Evolutionary conservation across 1,140 invertebrate species (phyloP).

Genomic region (Listronotus bonariensis): DNA sequence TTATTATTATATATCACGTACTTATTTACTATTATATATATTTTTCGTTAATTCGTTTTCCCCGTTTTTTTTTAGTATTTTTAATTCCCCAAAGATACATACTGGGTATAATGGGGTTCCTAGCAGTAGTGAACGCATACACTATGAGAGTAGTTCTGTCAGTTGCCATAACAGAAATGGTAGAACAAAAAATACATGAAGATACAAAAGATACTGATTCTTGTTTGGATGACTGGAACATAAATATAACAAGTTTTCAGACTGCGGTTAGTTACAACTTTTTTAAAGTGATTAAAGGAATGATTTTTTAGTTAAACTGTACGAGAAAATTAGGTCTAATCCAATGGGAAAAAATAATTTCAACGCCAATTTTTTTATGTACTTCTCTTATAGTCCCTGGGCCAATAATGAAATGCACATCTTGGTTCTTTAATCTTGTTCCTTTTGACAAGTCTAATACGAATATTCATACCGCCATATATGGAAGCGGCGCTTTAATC

Average conservation of each 20-base stretch:
- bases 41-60: neutral
- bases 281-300: too few relatives aligned
- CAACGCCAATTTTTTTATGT: too few relatives aligned
- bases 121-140: slow-evolving; percentile 84
- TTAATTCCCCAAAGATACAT: slow-evolving; percentile 74
- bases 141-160: slow-evolving; percentile 87
- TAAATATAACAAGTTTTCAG: slow-evolving; percentile 22
- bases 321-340: too few relatives aligned
- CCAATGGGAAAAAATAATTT: too few relatives aligned
- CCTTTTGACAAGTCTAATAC: too few relatives aligned
- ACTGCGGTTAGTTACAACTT: slow-evolving; percentile 18
- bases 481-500: too few relatives aligned
- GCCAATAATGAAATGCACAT: too few relatives aligned
- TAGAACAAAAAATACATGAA: slow-evolving; percentile 53
- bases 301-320: too few relatives aligned
- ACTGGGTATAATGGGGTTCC: slow-evolving; percentile 81
- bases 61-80: slow-evolving; percentile 61
- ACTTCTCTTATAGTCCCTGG: too few relatives aligned
- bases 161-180: slow-evolving; percentile 90
- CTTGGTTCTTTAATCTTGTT: too few relatives aligned
- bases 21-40: neutral
- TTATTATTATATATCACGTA: neutral
- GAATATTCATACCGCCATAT: too few relatives aligned
- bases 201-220: slow-evolving; percentile 27
- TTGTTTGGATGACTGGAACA: slow-evolving; percentile 25